A percentile compares a stretch with the other conserved stretches of the same genome.
Evolutionary conservation across 2,888 invertebrate genomes (phyloP).

Genomic region (Nomada ruficornis): DNA sequence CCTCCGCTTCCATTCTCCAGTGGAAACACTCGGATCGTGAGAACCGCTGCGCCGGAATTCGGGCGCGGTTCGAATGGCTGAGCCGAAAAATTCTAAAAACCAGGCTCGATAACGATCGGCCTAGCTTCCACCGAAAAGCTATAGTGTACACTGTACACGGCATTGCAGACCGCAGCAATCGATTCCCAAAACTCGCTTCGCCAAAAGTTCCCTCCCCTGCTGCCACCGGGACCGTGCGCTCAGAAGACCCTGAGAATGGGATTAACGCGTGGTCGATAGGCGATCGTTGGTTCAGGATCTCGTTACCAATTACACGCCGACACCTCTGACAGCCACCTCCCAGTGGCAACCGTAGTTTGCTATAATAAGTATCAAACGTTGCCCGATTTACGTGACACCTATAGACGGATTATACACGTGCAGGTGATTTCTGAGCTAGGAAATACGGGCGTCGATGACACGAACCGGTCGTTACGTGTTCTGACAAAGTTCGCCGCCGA

Average conservation of each 20-base stretch:
- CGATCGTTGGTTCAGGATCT: slow-evolving; percentile 50
- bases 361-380: slow-evolving; percentile 12
- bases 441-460: not conserved
- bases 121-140: slow-evolving; percentile 19
- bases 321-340: slow-evolving; percentile 39
- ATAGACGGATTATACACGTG: not conserved
- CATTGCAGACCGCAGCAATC: slow-evolving; percentile 53
- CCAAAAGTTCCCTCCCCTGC: slow-evolving; percentile 23
- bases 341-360: slow-evolving; percentile 3
- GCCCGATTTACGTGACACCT: not conserved
- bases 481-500: not conserved
- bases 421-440: not conserved
- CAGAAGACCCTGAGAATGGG: slow-evolving; percentile 46
- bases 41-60: slow-evolving; percentile 5
- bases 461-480: not conserved
- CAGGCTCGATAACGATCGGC: slow-evolving; percentile 52
- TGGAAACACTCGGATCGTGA: not conserved
- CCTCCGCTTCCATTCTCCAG: not conserved
- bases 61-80: not conserved
- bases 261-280: slow-evolving; percentile 55
- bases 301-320: slow-evolving; percentile 63
- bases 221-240: not conserved
- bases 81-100: slow-evolving; percentile 37
- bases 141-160: slow-evolving; percentile 20
- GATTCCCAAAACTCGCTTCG: slow-evolving; percentile 55